Evolutionary conservation across 1,140 invertebrate genomes (phyloP).

Genomic region (Sitophilus oryzae): DNA sequence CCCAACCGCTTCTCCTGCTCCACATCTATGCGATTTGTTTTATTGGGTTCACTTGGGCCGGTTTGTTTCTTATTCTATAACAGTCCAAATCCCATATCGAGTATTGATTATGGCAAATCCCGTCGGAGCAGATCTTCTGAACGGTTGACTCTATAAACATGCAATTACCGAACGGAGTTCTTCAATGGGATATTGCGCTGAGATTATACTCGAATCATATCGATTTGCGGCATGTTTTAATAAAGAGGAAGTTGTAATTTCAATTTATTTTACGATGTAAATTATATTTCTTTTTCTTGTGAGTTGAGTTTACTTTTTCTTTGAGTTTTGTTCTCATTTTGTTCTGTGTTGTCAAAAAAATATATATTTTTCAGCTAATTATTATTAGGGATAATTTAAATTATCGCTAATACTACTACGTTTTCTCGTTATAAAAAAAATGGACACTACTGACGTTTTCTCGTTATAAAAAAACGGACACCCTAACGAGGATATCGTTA

Average conservation of each 20-base stretch:
- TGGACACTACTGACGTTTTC: too few relatives aligned
- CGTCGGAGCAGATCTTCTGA: conserved; percentile 6
- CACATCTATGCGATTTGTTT: conserved; percentile 18
- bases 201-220: conserved; percentile 16
- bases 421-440: too few relatives aligned
- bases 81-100: conserved; percentile 11
- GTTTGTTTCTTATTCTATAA: conserved; percentile 19
- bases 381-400: too few relatives aligned
- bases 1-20: too few relatives aligned
- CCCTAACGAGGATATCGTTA: too few relatives aligned
- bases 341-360: too few relatives aligned
- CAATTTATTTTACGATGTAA: not conserved
- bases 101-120: conserved; percentile 20
- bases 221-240: conserved; percentile 3
- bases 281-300: too few relatives aligned
- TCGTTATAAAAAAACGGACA: too few relatives aligned
- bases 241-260: not conserved
- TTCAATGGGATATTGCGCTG: conserved; percentile 3
- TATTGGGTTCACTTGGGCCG: conserved; percentile 12
- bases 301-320: too few relatives aligned
- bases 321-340: too few relatives aligned
- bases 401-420: too few relatives aligned
- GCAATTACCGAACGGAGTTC: conserved; percentile 16
- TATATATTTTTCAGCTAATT: too few relatives aligned
- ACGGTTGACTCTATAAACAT: conserved; percentile 19